phyloP scores from a whole-genome alignment of 2,888 invertebrate genomes.

The Lamellibrachia satsuma region DNA sequence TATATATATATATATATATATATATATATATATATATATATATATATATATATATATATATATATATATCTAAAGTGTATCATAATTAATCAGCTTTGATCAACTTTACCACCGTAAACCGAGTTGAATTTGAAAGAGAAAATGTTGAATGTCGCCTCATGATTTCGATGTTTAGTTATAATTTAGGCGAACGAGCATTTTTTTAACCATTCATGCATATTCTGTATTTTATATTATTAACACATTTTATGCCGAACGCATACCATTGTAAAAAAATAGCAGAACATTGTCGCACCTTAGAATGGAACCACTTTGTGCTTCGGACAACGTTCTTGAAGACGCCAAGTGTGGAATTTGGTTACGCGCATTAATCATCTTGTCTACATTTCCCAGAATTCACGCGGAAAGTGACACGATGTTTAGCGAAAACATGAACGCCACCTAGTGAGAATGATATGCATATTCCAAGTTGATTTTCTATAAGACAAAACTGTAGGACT shows the following conservation, averaged over 20 bases:
- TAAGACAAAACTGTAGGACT: background rate
- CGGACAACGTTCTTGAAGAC: background rate
- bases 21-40: too few species aligned
- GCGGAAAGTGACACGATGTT: background rate
- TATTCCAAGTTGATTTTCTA: background rate
- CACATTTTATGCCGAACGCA: too few species aligned
- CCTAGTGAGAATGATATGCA: background rate
- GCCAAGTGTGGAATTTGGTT: background rate
- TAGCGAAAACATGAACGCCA: background rate
- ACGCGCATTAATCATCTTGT: background rate
- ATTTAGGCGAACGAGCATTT: background rate
- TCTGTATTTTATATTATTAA: background rate
- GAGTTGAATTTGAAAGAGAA: background rate
- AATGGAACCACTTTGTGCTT: background rate
- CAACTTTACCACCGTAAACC: background rate
- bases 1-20: too few species aligned
- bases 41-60: too few species aligned
- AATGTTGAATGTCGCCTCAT: background rate
- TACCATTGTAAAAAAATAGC: background rate
- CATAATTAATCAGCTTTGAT: background rate
- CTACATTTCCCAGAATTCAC: background rate
- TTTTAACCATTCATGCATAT: background rate
- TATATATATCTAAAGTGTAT: too few species aligned
- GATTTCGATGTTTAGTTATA: background rate
- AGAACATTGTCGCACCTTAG: background rate